phyloP scores from a whole-genome alignment of 1,140 invertebrate species.

The Centruroides vittatus region DNA sequence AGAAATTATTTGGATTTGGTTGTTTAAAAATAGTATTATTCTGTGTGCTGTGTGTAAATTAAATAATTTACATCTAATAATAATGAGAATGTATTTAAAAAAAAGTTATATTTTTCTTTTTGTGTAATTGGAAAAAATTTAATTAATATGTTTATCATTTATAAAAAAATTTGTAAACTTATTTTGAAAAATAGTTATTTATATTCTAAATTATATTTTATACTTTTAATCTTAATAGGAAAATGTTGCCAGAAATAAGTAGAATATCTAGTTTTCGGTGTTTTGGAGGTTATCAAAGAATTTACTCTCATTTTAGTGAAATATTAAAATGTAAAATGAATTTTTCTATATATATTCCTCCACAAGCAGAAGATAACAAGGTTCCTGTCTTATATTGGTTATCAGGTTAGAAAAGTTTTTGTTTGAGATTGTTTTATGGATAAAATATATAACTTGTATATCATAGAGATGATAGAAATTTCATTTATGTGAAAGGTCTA shows the following conservation, averaged over 20 bases:
- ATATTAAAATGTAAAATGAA: slow-evolving; percentile 80
- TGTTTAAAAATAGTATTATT: too few relatives aligned
- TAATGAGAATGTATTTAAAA: too few relatives aligned
- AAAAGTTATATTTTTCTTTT: too few relatives aligned
- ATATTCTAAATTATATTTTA: too few relatives aligned
- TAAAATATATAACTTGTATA: not conserved
- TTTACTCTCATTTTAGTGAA: slow-evolving; percentile 60
- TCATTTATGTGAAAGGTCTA: too few relatives aligned
- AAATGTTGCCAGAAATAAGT: not conserved
- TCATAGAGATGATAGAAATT: not conserved
- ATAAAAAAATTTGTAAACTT: too few relatives aligned
- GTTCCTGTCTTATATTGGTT: slow-evolving; percentile 84
- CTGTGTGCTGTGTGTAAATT: too few relatives aligned
- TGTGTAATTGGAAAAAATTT: too few relatives aligned
- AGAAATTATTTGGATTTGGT: too few relatives aligned
- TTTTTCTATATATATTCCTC: slow-evolving; percentile 79
- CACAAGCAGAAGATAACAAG: slow-evolving; percentile 47
- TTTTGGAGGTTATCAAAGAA: slow-evolving; percentile 70
- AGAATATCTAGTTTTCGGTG: slow-evolving; percentile 37
- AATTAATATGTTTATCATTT: too few relatives aligned
- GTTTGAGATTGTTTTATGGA: not conserved
- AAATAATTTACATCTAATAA: too few relatives aligned
- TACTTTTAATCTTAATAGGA: not conserved
- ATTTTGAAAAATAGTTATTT: too few relatives aligned
- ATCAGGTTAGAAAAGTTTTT: slow-evolving; percentile 42